Evolutionary conservation across 1,140 invertebrate genomes (phyloP), one percentile per base, ranked within the genome.

Genomic region (Lucilia cuprina): DNA sequence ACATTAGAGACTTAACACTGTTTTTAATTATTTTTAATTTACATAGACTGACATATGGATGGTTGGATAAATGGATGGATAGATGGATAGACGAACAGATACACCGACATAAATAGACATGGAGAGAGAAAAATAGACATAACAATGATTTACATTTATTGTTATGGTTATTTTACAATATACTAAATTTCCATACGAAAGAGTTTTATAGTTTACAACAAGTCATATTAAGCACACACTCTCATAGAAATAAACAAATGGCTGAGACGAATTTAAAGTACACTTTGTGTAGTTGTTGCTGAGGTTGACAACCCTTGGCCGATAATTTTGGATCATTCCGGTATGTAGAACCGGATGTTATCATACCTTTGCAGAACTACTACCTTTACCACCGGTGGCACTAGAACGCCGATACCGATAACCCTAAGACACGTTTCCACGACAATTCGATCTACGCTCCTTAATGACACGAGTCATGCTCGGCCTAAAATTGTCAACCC

Each of bases 1-100:
- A 70, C 65, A 70, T 70, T 70, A 70, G 65, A 21, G 65, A 21
- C 65, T 70, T 70, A 70, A 70, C 65, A 70, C 65, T 70, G 19
- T 70, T 70, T 70, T 70, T 70, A 70, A 70, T 70, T 70, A 70
- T 70, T 21, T 70, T 70, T 70, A 70, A 70, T 70, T 70, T 70
- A 70, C 65, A 70, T 70, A 70, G 65, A 70, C 65, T 25, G 65
- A 70, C 65, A 21, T 10, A 70, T 25, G 21, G 19, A 70, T 17
- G 55, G 55, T 14, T 60, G 14, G 14, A n/a, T n/a, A n/a, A n/a
- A n/a, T 60, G 55, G 55, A 13, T 8, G 65, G 65, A 70, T 70
- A 19, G 65, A 21, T 70, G 65, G 19, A 70, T 70, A 2, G 0
- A n/a, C n/a, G n/a, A 8, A 65, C n/a, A n/a, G 17, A 65, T 65